Base-by-base conservation (phyloP, 2,113 vertebrate genomes). In the Orcinus orca region DNA sequence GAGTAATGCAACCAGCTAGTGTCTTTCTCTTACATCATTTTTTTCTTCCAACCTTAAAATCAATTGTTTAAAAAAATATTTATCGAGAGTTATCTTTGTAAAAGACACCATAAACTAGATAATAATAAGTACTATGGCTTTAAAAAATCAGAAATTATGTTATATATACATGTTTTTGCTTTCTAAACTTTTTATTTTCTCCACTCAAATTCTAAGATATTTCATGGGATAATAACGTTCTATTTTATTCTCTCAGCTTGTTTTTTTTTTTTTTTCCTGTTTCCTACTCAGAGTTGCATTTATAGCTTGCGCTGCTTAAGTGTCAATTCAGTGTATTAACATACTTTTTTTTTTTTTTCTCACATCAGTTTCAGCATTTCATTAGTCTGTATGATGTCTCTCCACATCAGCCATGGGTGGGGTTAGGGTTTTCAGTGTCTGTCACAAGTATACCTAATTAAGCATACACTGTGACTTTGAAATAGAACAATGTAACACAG, bases 381-480 rank as follows among this genome's bases (percentile, higher is more conserved):
- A 85, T 94, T 97, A 70, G 33, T 10, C 6, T 85, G 23, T 65
- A 44, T 84, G 74, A 85, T 77, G 2, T 88, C 71, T 90, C 55
- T 80, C 58, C 21, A n/a, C 36, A 8, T 60, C 33, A 96, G 5
- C 25, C 17, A 63, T 38, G 17, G 21, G 1, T 71, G 68, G 17
- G 44, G 26, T 50, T 85, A 65, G 9, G 9, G 9, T 58, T 93
- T 96, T 93, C 81, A 91, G n/a, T 82, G 93, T 89, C 15, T 88
- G 55, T 68, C 38, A 93, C 36, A 88, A 53, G 44, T 82, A 85
- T 41, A 85, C 6, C 53, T 95, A 96, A 90, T 85, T 88, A 94
- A 63, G 31, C 20, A 88, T 74, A 12, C 38, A 58, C n/a, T 62
- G 15, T 50, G 77, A 91, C 55, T 74, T 71, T 74, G 18, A 68